phyloP scores from a whole-genome alignment of 2,113 vertebrate species.

The Carassius carassius region DNA sequence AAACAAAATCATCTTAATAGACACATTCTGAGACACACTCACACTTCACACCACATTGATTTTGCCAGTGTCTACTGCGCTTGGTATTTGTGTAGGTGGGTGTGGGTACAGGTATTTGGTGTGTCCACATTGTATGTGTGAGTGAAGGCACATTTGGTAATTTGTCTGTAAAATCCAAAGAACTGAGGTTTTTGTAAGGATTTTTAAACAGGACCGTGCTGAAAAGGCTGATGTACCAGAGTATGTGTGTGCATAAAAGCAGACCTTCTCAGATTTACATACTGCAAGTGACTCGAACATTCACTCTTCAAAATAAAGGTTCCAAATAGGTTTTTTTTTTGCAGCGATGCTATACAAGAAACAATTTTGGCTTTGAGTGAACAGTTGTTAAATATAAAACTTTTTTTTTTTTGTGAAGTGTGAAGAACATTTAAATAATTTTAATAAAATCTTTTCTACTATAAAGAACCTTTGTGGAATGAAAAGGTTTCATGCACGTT shows the following conservation, averaged over 20 bases:
- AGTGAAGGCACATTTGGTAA: constrained; percentile 11
- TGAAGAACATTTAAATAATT: no score
- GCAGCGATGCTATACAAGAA: no score
- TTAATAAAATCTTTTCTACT: no score
- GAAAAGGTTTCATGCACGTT: no score
- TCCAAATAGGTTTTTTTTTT: no score
- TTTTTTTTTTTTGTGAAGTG: no score
- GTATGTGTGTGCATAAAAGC: constrained; percentile 6
- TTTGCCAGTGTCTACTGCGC: background rate
- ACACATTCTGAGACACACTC: background rate
- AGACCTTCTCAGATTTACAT: background rate
- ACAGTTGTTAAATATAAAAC: no score
- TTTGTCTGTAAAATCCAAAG: no score
- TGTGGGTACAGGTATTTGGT: constrained; percentile 6
- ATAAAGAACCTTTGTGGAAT: no score
- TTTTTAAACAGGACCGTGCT: background rate
- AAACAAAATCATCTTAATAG: background rate
- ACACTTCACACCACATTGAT: background rate
- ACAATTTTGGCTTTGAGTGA: no score
- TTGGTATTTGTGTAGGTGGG: constrained; percentile 16
- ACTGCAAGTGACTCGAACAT: no score
- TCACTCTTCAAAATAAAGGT: no score
- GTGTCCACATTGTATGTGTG: constrained; percentile 2
- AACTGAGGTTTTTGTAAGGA: background rate
- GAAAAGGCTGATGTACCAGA: background rate